Base-by-base conservation (phyloP, 2,888 invertebrate genomes). In the Drosophila prostipennis region DNA sequence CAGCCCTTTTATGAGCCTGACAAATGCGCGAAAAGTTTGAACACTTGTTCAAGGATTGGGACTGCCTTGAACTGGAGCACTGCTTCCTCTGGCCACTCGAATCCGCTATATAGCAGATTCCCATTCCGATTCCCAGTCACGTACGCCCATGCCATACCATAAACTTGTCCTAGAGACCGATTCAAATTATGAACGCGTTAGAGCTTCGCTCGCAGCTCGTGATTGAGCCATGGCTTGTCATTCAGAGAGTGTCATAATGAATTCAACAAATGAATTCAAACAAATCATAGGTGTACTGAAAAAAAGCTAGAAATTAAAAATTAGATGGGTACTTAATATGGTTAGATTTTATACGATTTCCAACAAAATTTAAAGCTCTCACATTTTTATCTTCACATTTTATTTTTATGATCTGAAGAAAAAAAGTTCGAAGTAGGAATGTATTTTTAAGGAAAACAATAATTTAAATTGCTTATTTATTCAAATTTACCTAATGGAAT, bases 141-240 rank as follows among this genome's bases (percentile, higher is more conserved):
- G 69, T 60, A 34, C 43, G n/a, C 6, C 23, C 37, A 70, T 64
- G 58, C 55, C 51, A 51, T 45, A 23, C 56, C 43, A 70, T 59
- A 60, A 58, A 40, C 59, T 65, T 72, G 64, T 76, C 78, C 69
- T 65, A 72, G 72, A 55, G 63, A 61, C 55, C 67, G n/a, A 42
- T 80, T 78, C 74, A 70, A 83, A 80, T 80, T 83, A 83, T 74
- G 74, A 72, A 53, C 61, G 49, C 48, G 64, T 67, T 55, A 56
- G 40, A 65, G 67, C 48, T 37, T 23, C 48, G 23, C 42, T 61
- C 16, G 43, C 36, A 19, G 61, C 14, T 56, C 40, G 65, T 65
- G 54, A 67, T 67, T 67, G 48, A 54, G 60, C 48, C 34, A 34
- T 19, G 48, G 23, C 54, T 72, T 70, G 69, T 53, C 80, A 80